These are phyloP conservation scores for Zaprionus tsacasi DNA, from an alignment of 1,140 invertebrate species.

Conservation along the genomic window DNA sequence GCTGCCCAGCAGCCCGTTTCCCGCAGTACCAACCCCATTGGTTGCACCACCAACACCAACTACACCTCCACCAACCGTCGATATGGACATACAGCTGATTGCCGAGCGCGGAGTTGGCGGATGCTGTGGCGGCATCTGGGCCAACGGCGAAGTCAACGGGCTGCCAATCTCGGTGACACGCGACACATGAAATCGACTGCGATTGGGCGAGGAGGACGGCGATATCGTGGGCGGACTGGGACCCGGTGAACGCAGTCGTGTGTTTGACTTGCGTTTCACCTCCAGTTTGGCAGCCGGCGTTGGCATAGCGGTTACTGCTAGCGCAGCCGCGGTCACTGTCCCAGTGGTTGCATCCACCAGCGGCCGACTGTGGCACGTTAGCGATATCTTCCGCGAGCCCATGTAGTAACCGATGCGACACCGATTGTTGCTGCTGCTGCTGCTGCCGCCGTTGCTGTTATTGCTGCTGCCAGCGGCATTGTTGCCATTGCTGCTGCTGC, in stretches of 20 bases:
- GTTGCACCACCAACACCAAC: neutral
- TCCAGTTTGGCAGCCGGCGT: slow-evolving; percentile 78
- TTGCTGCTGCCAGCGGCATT: slow-evolving; percentile 54
- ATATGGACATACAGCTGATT: slow-evolving; percentile 78
- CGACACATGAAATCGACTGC: slow-evolving; percentile 86
- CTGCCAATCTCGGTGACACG: slow-evolving; percentile 85
- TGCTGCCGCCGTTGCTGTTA: slow-evolving; percentile 30
- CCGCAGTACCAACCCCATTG: neutral
- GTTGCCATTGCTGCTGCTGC: slow-evolving; percentile 43
- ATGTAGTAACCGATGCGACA: slow-evolving; percentile 84
- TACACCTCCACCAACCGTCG: slow-evolving; percentile 27
- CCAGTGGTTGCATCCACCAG: slow-evolving; percentile 68
- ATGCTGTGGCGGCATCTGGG: slow-evolving; percentile 58
- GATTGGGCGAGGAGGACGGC: slow-evolving; percentile 88
- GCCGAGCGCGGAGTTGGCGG: slow-evolving; percentile 52
- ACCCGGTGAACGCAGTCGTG: slow-evolving; percentile 87
- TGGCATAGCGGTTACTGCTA: slow-evolving; percentile 65
- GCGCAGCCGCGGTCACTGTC: slow-evolving; percentile 61
- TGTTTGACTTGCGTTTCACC: slow-evolving; percentile 85
- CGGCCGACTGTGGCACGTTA: slow-evolving; percentile 84
- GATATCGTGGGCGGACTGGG: slow-evolving; percentile 89
- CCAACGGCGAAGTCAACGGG: slow-evolving; percentile 73
- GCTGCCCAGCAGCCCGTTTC: slow-evolving; percentile 42
- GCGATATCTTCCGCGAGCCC: slow-evolving; percentile 87
- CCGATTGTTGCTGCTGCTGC: slow-evolving; percentile 45